phyloP scores from a whole-genome alignment of 2,888 invertebrate species.

The Phyto melanocephala region DNA sequence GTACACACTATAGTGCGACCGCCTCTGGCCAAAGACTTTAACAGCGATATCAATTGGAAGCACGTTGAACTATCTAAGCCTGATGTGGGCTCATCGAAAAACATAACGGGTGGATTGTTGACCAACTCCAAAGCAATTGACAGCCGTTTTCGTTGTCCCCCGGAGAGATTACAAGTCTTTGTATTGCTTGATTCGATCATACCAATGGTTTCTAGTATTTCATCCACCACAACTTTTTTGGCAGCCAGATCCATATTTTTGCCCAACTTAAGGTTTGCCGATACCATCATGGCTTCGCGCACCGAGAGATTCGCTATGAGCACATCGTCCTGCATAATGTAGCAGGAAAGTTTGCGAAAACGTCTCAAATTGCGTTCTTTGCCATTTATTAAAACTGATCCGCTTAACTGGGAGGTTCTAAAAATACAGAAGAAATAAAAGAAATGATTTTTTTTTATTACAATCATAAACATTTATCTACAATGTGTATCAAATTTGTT shows the following conservation, averaged over 20 bases:
- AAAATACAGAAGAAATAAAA: slow-evolving; percentile 66
- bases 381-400: slow-evolving; percentile 92
- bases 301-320: slow-evolving; percentile 94
- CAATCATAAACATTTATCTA: not conserved
- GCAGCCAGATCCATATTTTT: slow-evolving; percentile 86
- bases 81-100: slow-evolving; percentile 96
- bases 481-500: not conserved
- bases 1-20: slow-evolving; percentile 96
- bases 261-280: slow-evolving; percentile 94
- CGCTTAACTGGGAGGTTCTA: slow-evolving; percentile 91
- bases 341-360: slow-evolving; percentile 96
- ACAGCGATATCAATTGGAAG: slow-evolving; percentile 92
- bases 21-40: slow-evolving; percentile 92
- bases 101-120: slow-evolving; percentile 98
- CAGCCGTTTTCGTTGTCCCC: slow-evolving; percentile 93
- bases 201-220: slow-evolving; percentile 91
- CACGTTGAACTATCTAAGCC: slow-evolving; percentile 97
- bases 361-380: slow-evolving; percentile 90
- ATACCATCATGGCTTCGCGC: slow-evolving; percentile 94
- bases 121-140: slow-evolving; percentile 95
- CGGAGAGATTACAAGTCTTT: slow-evolving; percentile 89
- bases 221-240: slow-evolving; percentile 89
- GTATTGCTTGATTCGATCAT: slow-evolving; percentile 89
- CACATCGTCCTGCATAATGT: slow-evolving; percentile 97
- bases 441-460: too few species aligned